Evolutionary conservation across 2,113 vertebrate species (phyloP).

Genomic region (Amazona guildingii): DNA sequence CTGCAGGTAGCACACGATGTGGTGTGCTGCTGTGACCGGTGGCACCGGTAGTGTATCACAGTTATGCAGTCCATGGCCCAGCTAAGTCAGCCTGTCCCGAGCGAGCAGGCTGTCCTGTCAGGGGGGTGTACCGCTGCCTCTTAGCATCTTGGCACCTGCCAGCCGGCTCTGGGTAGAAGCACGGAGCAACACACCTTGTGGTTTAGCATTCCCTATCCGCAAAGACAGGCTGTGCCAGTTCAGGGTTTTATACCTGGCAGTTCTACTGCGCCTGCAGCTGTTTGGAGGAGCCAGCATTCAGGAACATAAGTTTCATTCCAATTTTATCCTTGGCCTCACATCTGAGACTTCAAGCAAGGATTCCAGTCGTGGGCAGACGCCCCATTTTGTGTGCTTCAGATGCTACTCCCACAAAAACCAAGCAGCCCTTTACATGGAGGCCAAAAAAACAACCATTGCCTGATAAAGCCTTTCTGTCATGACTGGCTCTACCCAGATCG

Average conservation of each 20-base stretch:
- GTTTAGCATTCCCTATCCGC: not conserved
- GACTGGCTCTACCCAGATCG: not conserved
- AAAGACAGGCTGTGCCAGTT: constrained; percentile 29
- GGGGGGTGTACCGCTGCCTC: not conserved
- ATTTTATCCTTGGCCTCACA: constrained; percentile 56
- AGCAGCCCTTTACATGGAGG: not conserved
- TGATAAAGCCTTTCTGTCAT: not conserved
- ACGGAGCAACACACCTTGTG: not conserved
- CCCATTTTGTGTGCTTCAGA: constrained; percentile 33
- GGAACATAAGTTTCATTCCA: constrained; percentile 50
- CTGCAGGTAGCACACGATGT: fast-evolving
- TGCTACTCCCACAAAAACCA: not conserved
- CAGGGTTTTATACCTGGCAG: constrained; percentile 10
- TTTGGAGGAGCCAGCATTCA: constrained; percentile 50
- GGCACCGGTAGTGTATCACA: not conserved
- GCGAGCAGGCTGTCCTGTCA: not conserved
- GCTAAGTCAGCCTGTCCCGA: not conserved
- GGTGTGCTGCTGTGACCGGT: fast-evolving
- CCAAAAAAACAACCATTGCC: not conserved
- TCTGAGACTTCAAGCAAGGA: constrained; percentile 44
- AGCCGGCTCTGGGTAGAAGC: not conserved
- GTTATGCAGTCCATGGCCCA: not conserved
- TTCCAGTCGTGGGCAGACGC: not conserved
- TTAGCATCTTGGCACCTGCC: constrained; percentile 5
- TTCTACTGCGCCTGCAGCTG: not conserved